Evolutionary conservation across 1,140 invertebrate species (phyloP), one percentile per base, ranked within the genome.

Genomic region (Listronotus bonariensis): DNA sequence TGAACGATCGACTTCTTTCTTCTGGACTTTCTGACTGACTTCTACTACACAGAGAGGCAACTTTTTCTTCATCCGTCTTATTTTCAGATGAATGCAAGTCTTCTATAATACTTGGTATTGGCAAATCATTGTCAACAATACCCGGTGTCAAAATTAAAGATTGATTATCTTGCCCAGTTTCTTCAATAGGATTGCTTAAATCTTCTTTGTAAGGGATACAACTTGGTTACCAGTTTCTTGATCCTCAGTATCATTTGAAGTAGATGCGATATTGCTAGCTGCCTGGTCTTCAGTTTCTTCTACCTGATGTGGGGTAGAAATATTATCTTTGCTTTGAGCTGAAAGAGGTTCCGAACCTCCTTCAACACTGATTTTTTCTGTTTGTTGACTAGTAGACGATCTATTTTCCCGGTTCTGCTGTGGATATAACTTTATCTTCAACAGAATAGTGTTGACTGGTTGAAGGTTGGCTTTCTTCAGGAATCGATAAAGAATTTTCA

Each of bases 61-160:
- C 64, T 46, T 66, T 66, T 49, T 66, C 64, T 41, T 66, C 64
- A 40, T 66, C 64, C 0, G 64, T 66, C 40, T 66, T 66, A 17
- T 66, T 66, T 31, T 66, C 56, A n/a, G 56, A 49, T 12, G 53
- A 60, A 8, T 58, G 55, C 32, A 20, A 46, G 7, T 42, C 43
- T 20, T 53, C 45, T 4, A 42, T 36, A 11, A 15, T 48, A 11
- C 32, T 49, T 4, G 45, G 15, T 1, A 18, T 15, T 20, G 15
- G 45, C 12, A 26, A 12, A 12, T 48, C 45, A 18, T 3, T 20
- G 15, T 48, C 45, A 12, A 20, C 18, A 48, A 11, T 17, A 17
- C 11, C 18, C 6, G 43, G n/a, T 11, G 43, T 3, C 6, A n/a
- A 43, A 15, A 18, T 7, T 1, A n/a, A 43, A 43, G 41, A 43